A percentile compares a stretch with the other conserved stretches of the same genome.
Evolutionary conservation across 2,113 vertebrate genomes (phyloP).

Genomic region (Psammodynastes pulverulentus): DNA sequence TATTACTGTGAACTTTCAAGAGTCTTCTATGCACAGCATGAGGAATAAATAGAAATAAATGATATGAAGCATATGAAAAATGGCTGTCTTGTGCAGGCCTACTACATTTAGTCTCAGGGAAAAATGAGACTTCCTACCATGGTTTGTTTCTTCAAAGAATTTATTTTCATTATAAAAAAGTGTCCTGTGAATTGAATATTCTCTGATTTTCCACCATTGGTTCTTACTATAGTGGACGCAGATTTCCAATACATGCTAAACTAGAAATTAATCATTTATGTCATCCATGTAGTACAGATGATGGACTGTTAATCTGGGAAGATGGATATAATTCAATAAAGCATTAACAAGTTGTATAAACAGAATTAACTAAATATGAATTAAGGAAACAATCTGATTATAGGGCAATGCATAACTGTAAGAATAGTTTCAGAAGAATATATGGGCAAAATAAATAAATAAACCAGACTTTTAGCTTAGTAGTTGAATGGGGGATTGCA

Average conservation of each 20-base stretch:
- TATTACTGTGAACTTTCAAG: background rate
- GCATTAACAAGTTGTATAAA: background rate
- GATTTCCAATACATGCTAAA: background rate
- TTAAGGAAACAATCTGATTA: background rate
- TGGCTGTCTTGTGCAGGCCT: background rate
- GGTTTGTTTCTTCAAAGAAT: background rate
- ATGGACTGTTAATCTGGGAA: background rate
- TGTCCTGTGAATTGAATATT: background rate
- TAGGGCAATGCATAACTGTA: background rate
- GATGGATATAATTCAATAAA: background rate
- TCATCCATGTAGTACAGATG: background rate
- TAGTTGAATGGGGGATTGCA: background rate
- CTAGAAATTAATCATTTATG: background rate
- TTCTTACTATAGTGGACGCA: background rate
- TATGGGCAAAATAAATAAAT: background rate
- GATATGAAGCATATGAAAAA: background rate
- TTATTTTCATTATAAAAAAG: background rate
- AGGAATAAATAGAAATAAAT: background rate
- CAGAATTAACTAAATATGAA: background rate
- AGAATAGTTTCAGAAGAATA: background rate
- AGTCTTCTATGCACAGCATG: background rate
- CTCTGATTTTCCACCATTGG: background rate
- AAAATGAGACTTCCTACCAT: background rate
- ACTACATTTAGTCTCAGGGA: background rate
- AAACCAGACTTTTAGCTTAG: background rate